Conservation (phyloP, 2,888 invertebrate species). For the Petrophora chlorosata region DNA sequence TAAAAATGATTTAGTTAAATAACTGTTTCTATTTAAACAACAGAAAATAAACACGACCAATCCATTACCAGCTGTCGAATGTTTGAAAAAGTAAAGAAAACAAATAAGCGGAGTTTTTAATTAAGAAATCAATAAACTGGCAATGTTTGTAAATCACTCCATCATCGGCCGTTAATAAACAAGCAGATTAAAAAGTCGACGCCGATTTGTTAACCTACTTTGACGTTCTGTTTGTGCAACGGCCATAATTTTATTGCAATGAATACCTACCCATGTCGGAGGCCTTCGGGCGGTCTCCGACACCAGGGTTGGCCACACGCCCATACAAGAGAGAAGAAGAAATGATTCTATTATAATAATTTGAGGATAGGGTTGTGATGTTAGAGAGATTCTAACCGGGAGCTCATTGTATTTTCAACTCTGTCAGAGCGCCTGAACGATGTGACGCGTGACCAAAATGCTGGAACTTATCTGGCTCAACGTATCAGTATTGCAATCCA, state of each 20-base stretch:
- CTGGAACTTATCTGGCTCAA: too few species aligned
- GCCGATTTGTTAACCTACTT: slow-evolving; percentile 31
- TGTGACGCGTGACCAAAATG: too few species aligned
- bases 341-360: too few species aligned
- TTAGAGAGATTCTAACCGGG: too few species aligned
- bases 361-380: too few species aligned
- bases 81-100: slow-evolving; percentile 20
- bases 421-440: too few species aligned
- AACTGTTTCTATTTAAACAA: slow-evolving; percentile 1
- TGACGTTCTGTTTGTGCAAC: slow-evolving; percentile 25
- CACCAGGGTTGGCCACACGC: too few species aligned
- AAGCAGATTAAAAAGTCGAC: slow-evolving; percentile 19
- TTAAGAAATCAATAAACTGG: slow-evolving; percentile 35
- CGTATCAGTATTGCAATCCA: too few species aligned
- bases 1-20: slow-evolving; percentile 3
- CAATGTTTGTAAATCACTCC: slow-evolving; percentile 32
- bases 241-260: background rate
- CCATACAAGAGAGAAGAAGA: too few species aligned
- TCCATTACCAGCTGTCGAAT: slow-evolving; percentile 26
- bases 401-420: too few species aligned
- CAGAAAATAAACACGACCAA: slow-evolving; percentile 17
- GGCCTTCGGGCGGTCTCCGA: too few species aligned
- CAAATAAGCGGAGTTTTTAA: slow-evolving; percentile 30
- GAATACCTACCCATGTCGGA: too few species aligned
- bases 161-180: slow-evolving; percentile 33